Percentiles rank a stretch among this genome's conserved stretches.
Conservation (phyloP, 2,113 vertebrate species). For the Misgurnus mizolepis region DNA sequence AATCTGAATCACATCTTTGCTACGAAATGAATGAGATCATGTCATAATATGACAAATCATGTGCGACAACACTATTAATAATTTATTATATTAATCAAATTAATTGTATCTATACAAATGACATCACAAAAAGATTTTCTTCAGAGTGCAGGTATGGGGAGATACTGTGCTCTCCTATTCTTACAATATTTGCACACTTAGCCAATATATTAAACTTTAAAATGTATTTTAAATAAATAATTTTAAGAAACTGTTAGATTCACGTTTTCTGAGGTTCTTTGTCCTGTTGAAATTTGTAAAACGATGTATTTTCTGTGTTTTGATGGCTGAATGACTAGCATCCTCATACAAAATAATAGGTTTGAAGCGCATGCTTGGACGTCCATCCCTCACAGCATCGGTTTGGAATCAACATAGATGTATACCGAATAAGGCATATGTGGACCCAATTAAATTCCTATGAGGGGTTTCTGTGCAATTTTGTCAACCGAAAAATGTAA, state of each 20-base stretch:
- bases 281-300: too few relatives aligned
- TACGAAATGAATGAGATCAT: background rate
- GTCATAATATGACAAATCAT: background rate
- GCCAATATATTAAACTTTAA: constrained; percentile 63
- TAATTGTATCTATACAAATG: background rate
- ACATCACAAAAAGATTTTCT: background rate
- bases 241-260: background rate
- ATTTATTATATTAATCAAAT: constrained; percentile 12
- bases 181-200: constrained; percentile 21
- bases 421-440: too few relatives aligned
- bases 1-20: background rate
- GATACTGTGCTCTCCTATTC: background rate
- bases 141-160: background rate
- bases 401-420: background rate
- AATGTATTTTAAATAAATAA: constrained; percentile 41
- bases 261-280: too few relatives aligned
- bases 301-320: too few relatives aligned
- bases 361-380: too few relatives aligned
- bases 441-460: too few relatives aligned
- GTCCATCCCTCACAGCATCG: too few relatives aligned
- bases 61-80: constrained; percentile 9
- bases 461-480: background rate
- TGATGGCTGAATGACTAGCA: too few relatives aligned
- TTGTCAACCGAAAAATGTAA: background rate
- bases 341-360: too few relatives aligned